phyloP scores from a whole-genome alignment of 2,113 vertebrate genomes.

The Parus major region DNA sequence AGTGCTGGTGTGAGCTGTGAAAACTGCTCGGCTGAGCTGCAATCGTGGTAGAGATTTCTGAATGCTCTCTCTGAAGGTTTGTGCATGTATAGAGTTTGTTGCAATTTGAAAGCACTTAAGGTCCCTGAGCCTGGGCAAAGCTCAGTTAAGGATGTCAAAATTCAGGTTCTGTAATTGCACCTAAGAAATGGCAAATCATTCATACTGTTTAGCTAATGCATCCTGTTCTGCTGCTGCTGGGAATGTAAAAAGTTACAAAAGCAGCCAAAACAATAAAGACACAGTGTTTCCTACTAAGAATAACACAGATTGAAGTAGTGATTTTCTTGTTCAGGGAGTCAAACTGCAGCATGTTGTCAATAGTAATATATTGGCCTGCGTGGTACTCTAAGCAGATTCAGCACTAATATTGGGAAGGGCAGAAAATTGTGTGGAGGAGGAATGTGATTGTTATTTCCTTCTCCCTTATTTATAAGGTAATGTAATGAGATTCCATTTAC shows the following conservation, averaged over 20 bases:
- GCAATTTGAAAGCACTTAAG: background rate
- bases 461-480: background rate
- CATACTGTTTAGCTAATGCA: constrained; percentile 26
- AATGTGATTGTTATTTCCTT: background rate
- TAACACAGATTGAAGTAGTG: constrained; percentile 44
- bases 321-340: constrained; percentile 50
- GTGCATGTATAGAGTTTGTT: background rate
- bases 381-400: background rate
- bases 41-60: background rate
- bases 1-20: background rate
- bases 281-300: constrained; percentile 18
- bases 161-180: constrained; percentile 24
- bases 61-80: background rate
- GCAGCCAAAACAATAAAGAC: constrained; percentile 6
- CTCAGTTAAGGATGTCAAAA: constrained; percentile 34
- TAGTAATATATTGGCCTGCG: background rate
- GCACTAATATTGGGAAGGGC: background rate
- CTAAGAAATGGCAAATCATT: constrained; percentile 38
- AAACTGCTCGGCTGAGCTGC: background rate
- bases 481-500: background rate
- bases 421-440: background rate
- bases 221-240: constrained; percentile 18
- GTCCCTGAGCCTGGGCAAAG: background rate
- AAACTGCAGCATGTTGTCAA: constrained; percentile 36
- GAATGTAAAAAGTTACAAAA: constrained; percentile 47